Percentiles rank a stretch among this genome's conserved stretches.
Evolutionary conservation across 2,113 vertebrate genomes (phyloP).

Genomic region (Theropithecus gelada): DNA sequence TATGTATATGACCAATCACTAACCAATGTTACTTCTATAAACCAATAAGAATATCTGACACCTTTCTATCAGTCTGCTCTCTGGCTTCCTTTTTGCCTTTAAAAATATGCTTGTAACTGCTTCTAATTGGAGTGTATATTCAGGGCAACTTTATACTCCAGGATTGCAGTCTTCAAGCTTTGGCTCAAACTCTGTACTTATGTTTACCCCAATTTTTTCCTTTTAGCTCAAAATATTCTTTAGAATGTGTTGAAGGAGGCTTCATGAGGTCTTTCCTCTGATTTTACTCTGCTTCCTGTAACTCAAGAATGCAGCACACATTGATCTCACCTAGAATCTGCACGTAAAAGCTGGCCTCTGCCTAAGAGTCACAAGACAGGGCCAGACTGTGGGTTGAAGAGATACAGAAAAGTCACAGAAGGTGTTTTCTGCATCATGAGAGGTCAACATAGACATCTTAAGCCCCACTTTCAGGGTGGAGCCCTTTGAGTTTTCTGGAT

Average conservation of each 20-base stretch:
- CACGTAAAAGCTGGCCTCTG: not conserved
- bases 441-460: not conserved
- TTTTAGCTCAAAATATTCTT: not conserved
- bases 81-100: not conserved
- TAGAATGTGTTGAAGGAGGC: not conserved
- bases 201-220: not conserved
- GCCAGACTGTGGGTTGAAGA: not conserved
- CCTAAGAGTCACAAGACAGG: not conserved
- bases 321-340: not conserved
- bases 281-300: not conserved
- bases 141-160: not conserved
- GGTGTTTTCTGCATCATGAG: not conserved
- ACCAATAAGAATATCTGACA: not conserved
- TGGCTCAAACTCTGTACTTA: not conserved
- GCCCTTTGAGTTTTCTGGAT: not conserved
- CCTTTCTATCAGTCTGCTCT: not conserved
- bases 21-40: not conserved
- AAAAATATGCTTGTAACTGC: not conserved
- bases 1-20: not conserved
- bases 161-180: not conserved
- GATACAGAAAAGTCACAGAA: not conserved
- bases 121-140: not conserved
- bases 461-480: not conserved
- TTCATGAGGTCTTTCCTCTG: not conserved
- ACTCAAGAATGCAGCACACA: not conserved